Percentiles rank a stretch among this genome's conserved stretches.
These are phyloP conservation scores for Dryococelus australis DNA, from an alignment of 2,888 invertebrate genomes.

Conservation along the genomic window DNA sequence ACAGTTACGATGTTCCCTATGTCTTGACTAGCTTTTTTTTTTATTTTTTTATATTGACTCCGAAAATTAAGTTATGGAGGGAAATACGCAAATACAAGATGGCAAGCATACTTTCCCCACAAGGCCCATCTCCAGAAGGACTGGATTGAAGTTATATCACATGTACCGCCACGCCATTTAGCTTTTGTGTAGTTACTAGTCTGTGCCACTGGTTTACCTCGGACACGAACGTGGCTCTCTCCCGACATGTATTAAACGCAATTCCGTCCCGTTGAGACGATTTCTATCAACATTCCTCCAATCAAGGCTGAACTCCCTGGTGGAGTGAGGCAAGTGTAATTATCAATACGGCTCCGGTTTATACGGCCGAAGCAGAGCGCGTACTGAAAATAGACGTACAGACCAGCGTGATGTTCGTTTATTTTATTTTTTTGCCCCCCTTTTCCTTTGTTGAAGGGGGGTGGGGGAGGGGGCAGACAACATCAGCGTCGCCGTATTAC, in stretches of 20 bases:
- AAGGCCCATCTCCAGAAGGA: too few relatives aligned
- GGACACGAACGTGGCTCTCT: background rate
- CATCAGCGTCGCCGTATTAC: conserved; percentile 13
- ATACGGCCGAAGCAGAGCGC: background rate
- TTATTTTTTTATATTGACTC: too few relatives aligned
- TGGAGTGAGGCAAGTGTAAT: background rate
- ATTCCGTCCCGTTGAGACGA: background rate
- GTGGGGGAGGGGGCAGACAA: conserved; percentile 24
- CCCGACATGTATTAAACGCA: background rate
- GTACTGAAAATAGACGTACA: background rate
- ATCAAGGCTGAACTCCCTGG: background rate
- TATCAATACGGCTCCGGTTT: background rate
- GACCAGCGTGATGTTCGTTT: background rate
- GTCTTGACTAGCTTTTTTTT: too few relatives aligned
- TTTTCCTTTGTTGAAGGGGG: conserved; percentile 24
- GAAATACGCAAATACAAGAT: too few relatives aligned
- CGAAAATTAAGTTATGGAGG: too few relatives aligned
- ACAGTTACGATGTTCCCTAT: too few relatives aligned
- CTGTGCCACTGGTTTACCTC: too few relatives aligned
- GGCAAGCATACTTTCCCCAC: too few relatives aligned
- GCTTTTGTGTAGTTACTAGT: too few relatives aligned
- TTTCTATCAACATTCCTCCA: background rate
- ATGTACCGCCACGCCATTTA: too few relatives aligned
- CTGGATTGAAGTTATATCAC: too few relatives aligned
- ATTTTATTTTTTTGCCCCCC: background rate